These are phyloP conservation scores for Nomada lathburiana DNA, from an alignment of 2,888 invertebrate species.

Conservation along the genomic window DNA sequence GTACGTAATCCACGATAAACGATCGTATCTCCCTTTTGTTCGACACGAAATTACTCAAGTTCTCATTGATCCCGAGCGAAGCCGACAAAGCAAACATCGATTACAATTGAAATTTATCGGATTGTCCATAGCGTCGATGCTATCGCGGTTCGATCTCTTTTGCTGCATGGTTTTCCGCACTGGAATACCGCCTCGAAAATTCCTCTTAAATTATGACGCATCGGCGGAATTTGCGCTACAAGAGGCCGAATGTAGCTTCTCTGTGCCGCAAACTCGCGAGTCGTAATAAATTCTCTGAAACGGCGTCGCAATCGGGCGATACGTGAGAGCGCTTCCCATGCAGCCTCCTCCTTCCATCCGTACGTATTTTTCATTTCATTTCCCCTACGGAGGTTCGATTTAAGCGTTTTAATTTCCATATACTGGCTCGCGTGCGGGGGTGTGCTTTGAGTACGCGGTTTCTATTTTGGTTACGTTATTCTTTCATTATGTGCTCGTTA, in stretches of 20 bases:
- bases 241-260: conserved; percentile 34
- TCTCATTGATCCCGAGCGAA: conserved; percentile 13
- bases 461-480: neutral
- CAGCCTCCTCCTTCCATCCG: neutral
- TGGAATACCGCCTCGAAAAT: conserved; percentile 38
- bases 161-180: conserved; percentile 32
- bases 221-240: conserved; percentile 50
- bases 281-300: conserved; percentile 57
- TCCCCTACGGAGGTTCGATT: neutral
- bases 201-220: conserved; percentile 63
- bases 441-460: neutral
- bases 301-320: conserved; percentile 37
- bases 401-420: neutral
- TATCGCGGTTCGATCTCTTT: conserved; percentile 33
- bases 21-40: neutral
- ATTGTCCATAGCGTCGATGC: conserved; percentile 11
- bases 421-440: no score
- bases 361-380: neutral
- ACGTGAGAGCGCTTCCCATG: conserved; percentile 22
- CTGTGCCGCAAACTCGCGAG: conserved; percentile 20
- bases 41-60: conserved; percentile 24
- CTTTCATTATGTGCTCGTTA: neutral
- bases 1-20: neutral
- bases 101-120: conserved; percentile 42
- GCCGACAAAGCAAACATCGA: conserved; percentile 37